Percentiles rank a stretch among this genome's conserved stretches.
These are phyloP conservation scores for Orius laevigatus DNA, from an alignment of 1,140 invertebrate species.

Conservation along the genomic window DNA sequence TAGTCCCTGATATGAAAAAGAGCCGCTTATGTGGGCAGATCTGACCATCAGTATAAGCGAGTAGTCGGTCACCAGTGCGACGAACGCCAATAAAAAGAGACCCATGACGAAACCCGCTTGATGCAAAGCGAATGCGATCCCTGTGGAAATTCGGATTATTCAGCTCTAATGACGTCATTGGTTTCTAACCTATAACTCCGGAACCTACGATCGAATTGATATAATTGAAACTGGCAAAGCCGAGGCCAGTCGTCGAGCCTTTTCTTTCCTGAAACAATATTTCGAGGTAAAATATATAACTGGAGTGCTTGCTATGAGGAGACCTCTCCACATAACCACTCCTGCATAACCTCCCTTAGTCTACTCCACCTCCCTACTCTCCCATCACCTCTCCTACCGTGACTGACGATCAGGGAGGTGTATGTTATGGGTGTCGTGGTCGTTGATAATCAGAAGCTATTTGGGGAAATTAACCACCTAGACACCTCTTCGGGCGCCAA, in stretches of 20 bases:
- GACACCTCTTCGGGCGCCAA: too few species aligned
- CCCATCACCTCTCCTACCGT: too few species aligned
- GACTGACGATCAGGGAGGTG: too few species aligned
- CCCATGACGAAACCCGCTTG: constrained; percentile 68
- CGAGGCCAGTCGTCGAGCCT: constrained; percentile 34
- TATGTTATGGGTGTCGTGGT: too few species aligned
- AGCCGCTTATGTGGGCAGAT: constrained; percentile 61
- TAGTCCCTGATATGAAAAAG: constrained; percentile 69
- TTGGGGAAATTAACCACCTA: too few species aligned
- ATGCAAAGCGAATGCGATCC: constrained; percentile 67
- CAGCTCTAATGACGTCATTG: not conserved
- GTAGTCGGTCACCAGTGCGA: constrained; percentile 68
- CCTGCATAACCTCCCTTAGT: not conserved
- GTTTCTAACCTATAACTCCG: constrained; percentile 62
- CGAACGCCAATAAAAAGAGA: constrained; percentile 50
- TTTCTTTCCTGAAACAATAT: constrained; percentile 13
- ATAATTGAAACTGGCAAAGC: constrained; percentile 78
- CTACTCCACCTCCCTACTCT: too few species aligned
- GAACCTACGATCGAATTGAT: constrained; percentile 87
- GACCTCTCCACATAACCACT: not conserved
- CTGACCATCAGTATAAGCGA: constrained; percentile 68
- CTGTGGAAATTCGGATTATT: constrained; percentile 27
- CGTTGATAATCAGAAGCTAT: too few species aligned
- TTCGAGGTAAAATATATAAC: not conserved
- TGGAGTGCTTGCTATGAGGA: too few species aligned